Percentiles rank a stretch among this genome's conserved stretches.
Conservation (phyloP, 2,888 invertebrate species). For the Scaptomyza cyrtandrae region DNA sequence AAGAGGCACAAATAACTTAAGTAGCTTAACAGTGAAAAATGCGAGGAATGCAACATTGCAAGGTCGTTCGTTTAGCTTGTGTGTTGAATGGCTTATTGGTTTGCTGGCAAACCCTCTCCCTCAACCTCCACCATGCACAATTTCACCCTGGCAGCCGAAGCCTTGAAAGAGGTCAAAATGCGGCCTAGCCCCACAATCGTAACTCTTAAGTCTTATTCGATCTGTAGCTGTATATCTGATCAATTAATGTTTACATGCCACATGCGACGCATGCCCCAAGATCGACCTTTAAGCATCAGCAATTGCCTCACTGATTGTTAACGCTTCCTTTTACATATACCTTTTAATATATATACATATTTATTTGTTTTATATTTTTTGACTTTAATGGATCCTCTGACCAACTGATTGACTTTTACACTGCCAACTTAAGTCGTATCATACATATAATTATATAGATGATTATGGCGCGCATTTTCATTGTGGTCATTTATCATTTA, state of each 20-base stretch:
- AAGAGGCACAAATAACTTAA: slow-evolving; percentile 66
- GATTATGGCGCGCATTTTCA: slow-evolving; percentile 55
- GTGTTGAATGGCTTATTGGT: background rate
- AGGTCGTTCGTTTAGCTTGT: slow-evolving; percentile 66
- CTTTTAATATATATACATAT: background rate
- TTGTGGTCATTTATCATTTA: slow-evolving; percentile 63
- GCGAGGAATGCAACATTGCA: slow-evolving; percentile 76
- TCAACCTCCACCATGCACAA: slow-evolving; percentile 1
- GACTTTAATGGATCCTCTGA: slow-evolving; percentile 24
- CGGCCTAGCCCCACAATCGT: slow-evolving; percentile 26
- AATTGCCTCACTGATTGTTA: slow-evolving; percentile 52
- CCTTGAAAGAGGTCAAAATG: slow-evolving; percentile 26
- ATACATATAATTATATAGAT: slow-evolving; percentile 57
- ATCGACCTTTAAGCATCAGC: slow-evolving; percentile 49
- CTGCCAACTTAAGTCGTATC: background rate
- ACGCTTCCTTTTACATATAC: slow-evolving; percentile 12
- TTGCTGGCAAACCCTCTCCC: slow-evolving; percentile 4
- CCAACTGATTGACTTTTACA: slow-evolving; percentile 12
- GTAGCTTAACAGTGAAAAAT: slow-evolving; percentile 79
- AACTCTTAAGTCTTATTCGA: slow-evolving; percentile 9
- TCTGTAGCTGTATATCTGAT: slow-evolving; percentile 56
- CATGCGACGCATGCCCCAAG: slow-evolving; percentile 45
- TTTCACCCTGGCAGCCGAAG: slow-evolving; percentile 6
- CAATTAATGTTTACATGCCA: slow-evolving; percentile 71
- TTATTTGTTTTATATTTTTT: background rate